Evolutionary conservation across 2,888 invertebrate species (phyloP), one percentile per base, ranked within the genome.

Genomic region (Luffia ferchaultella): DNA sequence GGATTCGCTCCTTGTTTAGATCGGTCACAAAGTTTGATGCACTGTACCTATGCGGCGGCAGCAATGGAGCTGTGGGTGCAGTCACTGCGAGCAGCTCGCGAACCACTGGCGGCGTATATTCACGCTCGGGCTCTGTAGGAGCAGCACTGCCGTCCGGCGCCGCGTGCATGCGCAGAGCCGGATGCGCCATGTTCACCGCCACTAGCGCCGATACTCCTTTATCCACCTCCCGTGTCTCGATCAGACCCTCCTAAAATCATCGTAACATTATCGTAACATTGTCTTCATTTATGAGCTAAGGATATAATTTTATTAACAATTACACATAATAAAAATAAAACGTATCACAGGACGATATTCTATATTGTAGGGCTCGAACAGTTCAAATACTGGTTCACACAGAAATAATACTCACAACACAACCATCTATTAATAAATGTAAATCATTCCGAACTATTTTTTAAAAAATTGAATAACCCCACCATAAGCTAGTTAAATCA

Each of bases 131-230:
- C 47, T 41, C 20, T 60, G 55, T 18, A 20, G 18, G 41, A 18
- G 46, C 53, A 42, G 53, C 56, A 53, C 45, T 57, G 59, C 47
- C 60, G 40, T 52, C 46, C 17, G 63, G 59, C 51, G 55, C 56
- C 42, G 49, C 42, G 65, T 70, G 73, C 47, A 58, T 53, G 43
- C 70, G 64, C 53, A 90, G 63, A 40, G 80, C 75, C 48, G 87
- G 86, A 76, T 93, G 91, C 45, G 85, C 75, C 48, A 78, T 65
- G 63, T 90, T 86, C 17, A 94, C 79, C 0, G 85, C 84, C 46
- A 87, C 85, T 52, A 96, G 88, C 54, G 91, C 93, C 65, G 92
- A 92, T 42, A 96, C 93, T 19, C 96, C 96, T 68, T 92, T 92
- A 41, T 89, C 89, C 53, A 89, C 68, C 70, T 90, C 89, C 46